Conservation (phyloP, 2,888 invertebrate genomes). For the Ligdia adustata region DNA sequence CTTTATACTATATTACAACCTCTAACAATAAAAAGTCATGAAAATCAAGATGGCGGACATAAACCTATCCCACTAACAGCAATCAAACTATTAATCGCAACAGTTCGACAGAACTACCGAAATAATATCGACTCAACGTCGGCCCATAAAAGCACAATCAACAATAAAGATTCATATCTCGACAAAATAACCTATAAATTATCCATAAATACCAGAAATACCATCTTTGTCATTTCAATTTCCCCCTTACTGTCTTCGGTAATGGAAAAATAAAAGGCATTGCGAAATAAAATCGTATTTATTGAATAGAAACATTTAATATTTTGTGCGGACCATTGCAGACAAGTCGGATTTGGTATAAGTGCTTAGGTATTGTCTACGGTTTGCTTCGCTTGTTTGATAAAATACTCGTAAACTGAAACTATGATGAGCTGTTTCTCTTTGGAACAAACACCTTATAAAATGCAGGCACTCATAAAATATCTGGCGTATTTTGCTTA, state of each 20-base stretch:
- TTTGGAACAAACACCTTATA: too few relatives aligned
- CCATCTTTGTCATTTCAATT: conserved; percentile 49
- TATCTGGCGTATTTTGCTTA: too few relatives aligned
- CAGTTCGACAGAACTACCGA: conserved; percentile 16
- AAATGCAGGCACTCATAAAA: too few relatives aligned
- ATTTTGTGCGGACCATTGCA: conserved; percentile 53
- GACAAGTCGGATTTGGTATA: conserved; percentile 60
- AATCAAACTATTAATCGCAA: conserved; percentile 16
- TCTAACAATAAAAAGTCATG: too few relatives aligned
- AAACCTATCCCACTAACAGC: conserved; percentile 7
- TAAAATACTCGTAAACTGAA: too few relatives aligned
- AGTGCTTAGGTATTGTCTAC: conserved; percentile 62
- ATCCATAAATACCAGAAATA: conserved; percentile 55
- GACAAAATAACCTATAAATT: conserved; percentile 66
- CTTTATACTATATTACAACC: too few relatives aligned
- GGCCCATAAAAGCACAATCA: conserved; percentile 57
- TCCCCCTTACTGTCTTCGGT: conserved; percentile 56
- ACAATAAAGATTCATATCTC: conserved; percentile 71
- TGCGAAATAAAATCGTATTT: conserved; percentile 58
- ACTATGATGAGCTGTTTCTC: too few relatives aligned
- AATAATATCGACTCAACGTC: conserved; percentile 32
- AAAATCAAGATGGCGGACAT: conserved; percentile 10
- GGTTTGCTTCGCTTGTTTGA: conserved; percentile 14
- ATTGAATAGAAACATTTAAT: conserved; percentile 72
- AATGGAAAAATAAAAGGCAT: conserved; percentile 76